Evolutionary conservation across 2,797 vertebrate genomes (phyloP).

Genomic region (Cossypha polioptera): DNA sequence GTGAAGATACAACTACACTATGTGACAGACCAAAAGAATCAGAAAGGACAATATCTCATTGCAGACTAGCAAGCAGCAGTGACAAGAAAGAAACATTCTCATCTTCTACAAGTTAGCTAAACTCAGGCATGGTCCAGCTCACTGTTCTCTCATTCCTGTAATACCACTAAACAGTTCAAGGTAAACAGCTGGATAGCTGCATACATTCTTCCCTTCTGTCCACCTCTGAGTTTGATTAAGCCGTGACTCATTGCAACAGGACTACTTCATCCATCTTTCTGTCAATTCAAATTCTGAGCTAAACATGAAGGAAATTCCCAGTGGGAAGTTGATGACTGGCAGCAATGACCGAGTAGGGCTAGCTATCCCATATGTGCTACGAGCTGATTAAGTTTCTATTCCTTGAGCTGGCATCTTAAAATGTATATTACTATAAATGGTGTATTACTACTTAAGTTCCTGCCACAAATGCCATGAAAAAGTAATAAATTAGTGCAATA

Average conservation of each 20-base stretch:
- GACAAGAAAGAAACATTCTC: not conserved
- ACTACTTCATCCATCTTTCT: not conserved
- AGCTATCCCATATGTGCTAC: not conserved
- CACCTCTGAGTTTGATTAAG: not conserved
- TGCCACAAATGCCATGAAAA: not conserved
- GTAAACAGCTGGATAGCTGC: not conserved
- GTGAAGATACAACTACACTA: not conserved
- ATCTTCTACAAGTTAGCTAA: not conserved
- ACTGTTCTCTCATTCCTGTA: not conserved
- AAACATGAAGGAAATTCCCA: not conserved
- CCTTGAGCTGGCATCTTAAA: not conserved
- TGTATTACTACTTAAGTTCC: not conserved
- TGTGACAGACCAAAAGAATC: not conserved
- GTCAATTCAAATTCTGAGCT: not conserved
- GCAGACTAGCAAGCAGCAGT: not conserved
- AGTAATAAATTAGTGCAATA: not conserved
- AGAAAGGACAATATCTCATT: not conserved
- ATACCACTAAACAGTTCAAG: not conserved
- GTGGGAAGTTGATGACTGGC: not conserved
- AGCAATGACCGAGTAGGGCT: accelerated
- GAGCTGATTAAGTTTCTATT: not conserved
- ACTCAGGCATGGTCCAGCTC: not conserved
- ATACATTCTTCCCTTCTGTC: not conserved
- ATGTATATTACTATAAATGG: not conserved
- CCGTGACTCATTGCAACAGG: not conserved